Evolutionary conservation across 2,888 invertebrate species (phyloP), one percentile per base, ranked within the genome.

Genomic region (Drosophila bunnanda): DNA sequence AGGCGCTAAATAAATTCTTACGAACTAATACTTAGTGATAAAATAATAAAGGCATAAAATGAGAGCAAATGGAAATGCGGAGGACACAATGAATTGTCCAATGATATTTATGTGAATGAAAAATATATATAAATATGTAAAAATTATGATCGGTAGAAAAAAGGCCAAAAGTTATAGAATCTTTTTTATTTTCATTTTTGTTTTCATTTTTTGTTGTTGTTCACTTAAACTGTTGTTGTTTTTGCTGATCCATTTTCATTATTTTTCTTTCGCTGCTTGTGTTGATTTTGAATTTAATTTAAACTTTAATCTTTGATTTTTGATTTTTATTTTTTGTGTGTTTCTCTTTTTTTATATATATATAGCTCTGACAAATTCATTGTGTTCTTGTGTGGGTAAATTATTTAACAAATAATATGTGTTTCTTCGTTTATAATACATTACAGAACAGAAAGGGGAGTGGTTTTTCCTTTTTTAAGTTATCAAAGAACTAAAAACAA

Each of bases 351-450:
- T 78, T 78, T 74, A 78, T 79, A 78, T 79, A 88, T n/a, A n/a
- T n/a, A n/a, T n/a, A n/a, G n/a, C n/a, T 77, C 82, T 87, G 80
- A 89, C 87, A 90, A 90, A 90, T 91, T 90, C 90, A 91, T 90
- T 91, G 90, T 88, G 89, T 89, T 72, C 81, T 57, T 69, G 61
- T 60, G 59, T 50, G 32, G 50, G 48, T 64, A 66, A 65, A 65
- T 54, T 22, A 36, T 65, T 66, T 34, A 65, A 67, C 66, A 67
- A 54, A 54, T 50, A 56, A 38, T 61, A 54, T 56, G 73, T 39
- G 54, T 61, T 41, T 44, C 20, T 20, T 54, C 65, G 41, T 68
- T 55, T 65, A 77, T 61, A 69, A 59, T 82, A 80, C 75, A 80
- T 66, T 73, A 55, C 20, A 55, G 61, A 78, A 75, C 65, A 71